Conservation (phyloP, 1,140 invertebrate species). For the Papilio machaon region DNA sequence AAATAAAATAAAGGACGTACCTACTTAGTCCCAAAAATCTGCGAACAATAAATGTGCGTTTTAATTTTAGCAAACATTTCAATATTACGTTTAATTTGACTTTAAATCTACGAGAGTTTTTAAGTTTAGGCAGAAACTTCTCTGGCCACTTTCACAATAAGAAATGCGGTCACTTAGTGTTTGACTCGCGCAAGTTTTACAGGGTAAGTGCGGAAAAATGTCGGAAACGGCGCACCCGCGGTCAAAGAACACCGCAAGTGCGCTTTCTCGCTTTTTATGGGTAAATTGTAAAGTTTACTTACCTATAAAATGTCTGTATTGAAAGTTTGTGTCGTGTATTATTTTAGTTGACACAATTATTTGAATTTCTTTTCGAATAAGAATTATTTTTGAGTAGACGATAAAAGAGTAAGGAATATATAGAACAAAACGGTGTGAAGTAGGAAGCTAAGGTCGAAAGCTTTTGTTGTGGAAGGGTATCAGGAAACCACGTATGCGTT, state of each 20-base stretch:
- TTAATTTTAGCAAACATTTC: too few relatives aligned
- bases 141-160: conserved; percentile 16
- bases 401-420: not conserved
- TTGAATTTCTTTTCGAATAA: not conserved
- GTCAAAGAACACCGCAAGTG: conserved; percentile 57
- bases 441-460: conserved; percentile 29
- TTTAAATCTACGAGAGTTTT: not conserved
- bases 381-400: not conserved
- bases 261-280: conserved; percentile 56
- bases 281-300: conserved; percentile 37
- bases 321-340: too few relatives aligned
- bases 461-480: conserved; percentile 31
- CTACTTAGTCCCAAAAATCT: too few relatives aligned
- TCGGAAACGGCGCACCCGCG: conserved; percentile 45
- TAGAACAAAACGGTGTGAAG: conserved; percentile 33
- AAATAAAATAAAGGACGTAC: too few relatives aligned
- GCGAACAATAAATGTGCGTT: too few relatives aligned
- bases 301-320: not conserved
- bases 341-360: too few relatives aligned
- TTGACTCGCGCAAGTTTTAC: conserved; percentile 10
- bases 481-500: not conserved
- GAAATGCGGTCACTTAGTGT: conserved; percentile 24
- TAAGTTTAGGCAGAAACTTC: not conserved
- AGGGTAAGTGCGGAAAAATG: conserved; percentile 67
- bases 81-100: not conserved